Base-by-base conservation (phyloP, 2,113 vertebrate species). In the Crotalus viridis region DNA sequence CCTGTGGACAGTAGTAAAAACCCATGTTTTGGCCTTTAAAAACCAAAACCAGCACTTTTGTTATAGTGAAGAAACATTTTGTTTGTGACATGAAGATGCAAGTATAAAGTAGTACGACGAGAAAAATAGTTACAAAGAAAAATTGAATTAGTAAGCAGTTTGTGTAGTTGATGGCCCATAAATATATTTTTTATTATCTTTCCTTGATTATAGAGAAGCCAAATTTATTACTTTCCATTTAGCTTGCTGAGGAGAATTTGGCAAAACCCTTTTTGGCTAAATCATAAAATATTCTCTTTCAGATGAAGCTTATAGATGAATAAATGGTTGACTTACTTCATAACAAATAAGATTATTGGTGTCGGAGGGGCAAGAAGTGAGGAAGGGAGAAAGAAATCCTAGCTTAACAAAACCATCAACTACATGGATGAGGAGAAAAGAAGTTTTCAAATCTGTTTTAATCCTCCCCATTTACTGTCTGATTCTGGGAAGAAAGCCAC, bases 161-260 rank as follows among this genome's bases (percentile, higher is more conserved):
- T 2, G 10, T 90, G 48, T 39, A 56, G 28, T 90, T 52, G 26
- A 90, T 52, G 81, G 56, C 10, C 24, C 56, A 28, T 90, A 61
- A 90, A 90, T 39, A 61, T 48, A 69, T 19, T 43, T 39, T 61
- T 86, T 52, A 64, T 28, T 46, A 59, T 86, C 43, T 93, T 85
- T 86, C n/a, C 43, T 86, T 92, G 87, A 89, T 81, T 85, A 55
- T 48, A 89, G 87, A 89, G 10, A 90, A 64, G 52, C 69, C 46
- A 55, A 89, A 92, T 90, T 85, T 90, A 90, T 56, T 64, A 61
- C 81, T 90, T 90, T 93, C 15, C n/a, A 43, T 87, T 93, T 61
- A 33, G 33, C 7, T 22, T 64, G 22, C 9, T 90, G 46, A 64
- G 21, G n/a, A 64, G 48, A 24, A 7, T 59, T 51, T 90, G 33